These are phyloP conservation scores for Hyposmocoma kahamanoa DNA, from an alignment of 1,140 invertebrate species.

Conservation along the genomic window DNA sequence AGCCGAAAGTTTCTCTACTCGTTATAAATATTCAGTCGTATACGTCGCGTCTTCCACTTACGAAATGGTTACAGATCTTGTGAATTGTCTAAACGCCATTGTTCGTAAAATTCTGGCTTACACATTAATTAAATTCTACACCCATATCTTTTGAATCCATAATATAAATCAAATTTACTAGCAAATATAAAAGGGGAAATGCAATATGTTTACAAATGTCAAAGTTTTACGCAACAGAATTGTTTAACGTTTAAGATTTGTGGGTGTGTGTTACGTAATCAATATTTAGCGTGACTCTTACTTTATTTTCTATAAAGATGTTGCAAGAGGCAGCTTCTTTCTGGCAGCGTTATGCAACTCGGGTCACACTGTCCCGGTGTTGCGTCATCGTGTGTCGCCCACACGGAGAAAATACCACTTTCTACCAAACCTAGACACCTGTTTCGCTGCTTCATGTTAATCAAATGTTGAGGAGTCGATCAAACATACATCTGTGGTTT, in stretches of 20 bases:
- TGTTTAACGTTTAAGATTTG: conserved; percentile 35
- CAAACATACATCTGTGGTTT: no score
- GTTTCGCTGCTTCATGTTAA: conserved; percentile 26
- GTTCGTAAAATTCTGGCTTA: neutral
- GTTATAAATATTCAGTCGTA: neutral
- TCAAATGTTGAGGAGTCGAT: conserved; percentile 11
- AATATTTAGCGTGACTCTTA: conserved; percentile 53
- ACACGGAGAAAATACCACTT: conserved; percentile 55
- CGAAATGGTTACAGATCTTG: neutral
- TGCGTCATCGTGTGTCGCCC: conserved; percentile 39
- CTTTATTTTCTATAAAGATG: conserved; percentile 51
- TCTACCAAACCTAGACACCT: conserved; percentile 50
- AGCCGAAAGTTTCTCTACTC: neutral
- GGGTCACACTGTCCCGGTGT: conserved; percentile 46
- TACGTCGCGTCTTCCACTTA: neutral
- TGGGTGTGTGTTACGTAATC: conserved; percentile 47
- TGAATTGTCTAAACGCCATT: neutral
- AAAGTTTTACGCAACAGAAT: conserved; percentile 53
- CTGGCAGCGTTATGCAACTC: conserved; percentile 48
- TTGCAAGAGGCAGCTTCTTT: conserved; percentile 52
- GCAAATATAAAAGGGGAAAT: neutral
- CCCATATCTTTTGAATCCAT: no score
- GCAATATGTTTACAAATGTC: conserved; percentile 35
- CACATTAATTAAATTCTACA: no score
- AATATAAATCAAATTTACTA: neutral